These are phyloP conservation scores for Zingel zingel DNA, from an alignment of 2,113 vertebrate genomes.

Conservation along the genomic window DNA sequence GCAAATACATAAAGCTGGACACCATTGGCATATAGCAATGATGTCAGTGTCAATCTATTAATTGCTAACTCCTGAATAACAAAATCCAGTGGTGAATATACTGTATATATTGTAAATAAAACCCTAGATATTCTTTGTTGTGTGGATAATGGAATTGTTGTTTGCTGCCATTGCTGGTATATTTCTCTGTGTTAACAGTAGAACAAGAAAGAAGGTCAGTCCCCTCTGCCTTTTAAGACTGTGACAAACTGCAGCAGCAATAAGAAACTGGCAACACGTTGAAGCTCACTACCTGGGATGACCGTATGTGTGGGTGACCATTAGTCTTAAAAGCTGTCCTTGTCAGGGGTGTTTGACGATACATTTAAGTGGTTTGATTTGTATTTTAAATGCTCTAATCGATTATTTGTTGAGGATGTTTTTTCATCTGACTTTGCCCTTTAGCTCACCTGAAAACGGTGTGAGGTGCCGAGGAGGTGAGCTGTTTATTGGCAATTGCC, in stretches of 20 bases:
- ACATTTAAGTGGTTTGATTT: constrained; percentile 38
- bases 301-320: constrained; percentile 14
- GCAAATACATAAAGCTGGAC: neutral
- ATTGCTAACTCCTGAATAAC: neutral
- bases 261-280: neutral
- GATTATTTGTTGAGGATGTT: constrained; percentile 37
- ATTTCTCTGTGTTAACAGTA: neutral
- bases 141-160: neutral
- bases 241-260: constrained; percentile 3
- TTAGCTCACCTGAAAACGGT: constrained; percentile 38
- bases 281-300: constrained; percentile 14
- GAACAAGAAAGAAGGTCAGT: neutral
- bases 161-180: neutral
- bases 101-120: neutral
- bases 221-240: constrained; percentile 5
- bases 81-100: neutral
- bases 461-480: constrained; percentile 37
- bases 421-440: constrained; percentile 45
- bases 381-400: constrained; percentile 41
- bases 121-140: neutral
- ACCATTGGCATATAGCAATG: neutral
- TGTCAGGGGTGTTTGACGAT: constrained; percentile 3
- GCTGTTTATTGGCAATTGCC: constrained; percentile 65
- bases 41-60: neutral
- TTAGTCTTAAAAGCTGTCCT: constrained; percentile 22